A percentile compares a stretch with the other conserved stretches of the same genome.
Conservation (phyloP, 92 coral and sea anemone species). For the Porites evermanni region DNA sequence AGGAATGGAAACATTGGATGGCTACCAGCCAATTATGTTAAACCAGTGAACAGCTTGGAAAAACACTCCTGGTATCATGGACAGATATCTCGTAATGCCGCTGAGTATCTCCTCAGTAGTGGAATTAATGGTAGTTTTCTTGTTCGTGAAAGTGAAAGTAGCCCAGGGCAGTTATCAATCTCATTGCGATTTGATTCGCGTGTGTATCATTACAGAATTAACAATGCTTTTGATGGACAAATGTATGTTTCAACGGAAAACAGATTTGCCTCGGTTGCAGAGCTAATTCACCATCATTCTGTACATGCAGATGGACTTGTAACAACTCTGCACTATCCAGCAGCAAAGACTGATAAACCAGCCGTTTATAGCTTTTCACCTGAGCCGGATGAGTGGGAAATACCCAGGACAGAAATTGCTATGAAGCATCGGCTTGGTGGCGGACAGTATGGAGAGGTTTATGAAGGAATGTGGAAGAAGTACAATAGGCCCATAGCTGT, state of each 20-base stretch:
- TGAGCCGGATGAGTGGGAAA: constrained; percentile 98
- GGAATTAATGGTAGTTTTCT: constrained; percentile 99
- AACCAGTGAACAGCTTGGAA: constrained; percentile 93
- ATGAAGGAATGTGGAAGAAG: constrained; percentile 97
- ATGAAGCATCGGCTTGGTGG: constrained; percentile 97
- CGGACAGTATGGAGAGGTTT: constrained; percentile 99
- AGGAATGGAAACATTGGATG: constrained; percentile 94
- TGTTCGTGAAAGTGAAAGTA: constrained; percentile 97
- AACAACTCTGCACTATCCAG: constrained; percentile 98
- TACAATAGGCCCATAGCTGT: constrained; percentile 91
- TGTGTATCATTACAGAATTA: constrained; percentile 96
- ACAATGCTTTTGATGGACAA: constrained; percentile 79
- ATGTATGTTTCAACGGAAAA: constrained; percentile 91
- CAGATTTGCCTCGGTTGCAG: constrained; percentile 89
- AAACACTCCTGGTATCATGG: constrained; percentile 99
- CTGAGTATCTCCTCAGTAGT: constrained; percentile 93
- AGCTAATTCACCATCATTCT: constrained; percentile 97
- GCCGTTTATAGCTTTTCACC: constrained; percentile 94
- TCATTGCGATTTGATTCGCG: constrained; percentile 96
- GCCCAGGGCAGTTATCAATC: constrained; percentile 94
- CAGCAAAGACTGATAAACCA: constrained; percentile 94
- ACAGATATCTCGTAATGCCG: constrained; percentile 92
- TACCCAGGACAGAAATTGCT: constrained; percentile 92
- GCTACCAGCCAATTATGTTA: constrained; percentile 92
- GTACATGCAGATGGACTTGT: constrained; percentile 97